Evolutionary conservation across 2,888 invertebrate species (phyloP), one percentile per base, ranked within the genome.

Genomic region (Omphaloscelis lunosa): DNA sequence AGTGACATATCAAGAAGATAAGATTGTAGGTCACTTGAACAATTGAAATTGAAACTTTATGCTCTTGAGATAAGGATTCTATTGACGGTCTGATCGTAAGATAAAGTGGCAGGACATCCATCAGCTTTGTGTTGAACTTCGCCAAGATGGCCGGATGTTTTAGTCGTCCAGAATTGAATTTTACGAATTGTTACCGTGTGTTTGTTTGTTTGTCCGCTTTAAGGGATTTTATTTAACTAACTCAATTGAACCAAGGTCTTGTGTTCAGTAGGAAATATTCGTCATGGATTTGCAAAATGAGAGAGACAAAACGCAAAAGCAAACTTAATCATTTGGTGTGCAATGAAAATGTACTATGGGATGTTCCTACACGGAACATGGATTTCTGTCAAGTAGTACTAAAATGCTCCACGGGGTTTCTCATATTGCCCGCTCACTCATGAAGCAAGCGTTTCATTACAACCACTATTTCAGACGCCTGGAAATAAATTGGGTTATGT

Each of bases 121-220:
- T 75, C 73, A 74, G 75, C 66, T 77, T 83, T 80, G 79, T 83
- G 69, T 85, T 86, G 66, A 75, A 82, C 63, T 76, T 84, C 67
- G 72, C 58, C 75, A 83, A 88, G 69, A 84, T 77, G 86, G 82
- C 83, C 80, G 87, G 79, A 87, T 80, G 83, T 87, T 84, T 87
- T 86, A 77, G 79, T 76, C 59, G 75, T 74, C 61, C 69, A 69
- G 71, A 80, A 89, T 84, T 72, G 74, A 83, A 83, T 80, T 83
- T 83, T 67, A 48, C 69, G 75, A 84, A 82, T 84, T 77, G 72
- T 80, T 74, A 72, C 66, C 45, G 51, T 75, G 51, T 75, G 72
- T 81, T 66, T 85, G 41, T 69, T n/a, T n/a, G n/a, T n/a, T n/a
- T 75, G 56, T 71, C 11, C 29, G 45, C 56, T 77, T 65, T 15